A percentile compares a stretch with the other conserved stretches of the same genome.
Evolutionary conservation across 2,888 invertebrate genomes (phyloP).

Genomic region (Leucoptera coffeella): DNA sequence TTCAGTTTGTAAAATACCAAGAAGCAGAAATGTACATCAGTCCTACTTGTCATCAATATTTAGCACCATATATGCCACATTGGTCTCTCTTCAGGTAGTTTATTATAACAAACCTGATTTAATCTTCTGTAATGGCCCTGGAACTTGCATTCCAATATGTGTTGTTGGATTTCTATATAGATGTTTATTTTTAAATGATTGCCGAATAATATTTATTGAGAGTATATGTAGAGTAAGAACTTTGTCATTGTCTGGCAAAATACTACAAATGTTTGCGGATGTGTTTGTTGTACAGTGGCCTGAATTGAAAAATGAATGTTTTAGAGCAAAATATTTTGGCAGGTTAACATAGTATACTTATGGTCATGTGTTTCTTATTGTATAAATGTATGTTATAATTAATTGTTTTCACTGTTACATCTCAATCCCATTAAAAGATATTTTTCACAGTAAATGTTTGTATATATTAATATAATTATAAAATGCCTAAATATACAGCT

Average conservation of each 20-base stretch:
- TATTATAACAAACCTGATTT: conserved; percentile 68
- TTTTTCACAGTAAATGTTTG: no score
- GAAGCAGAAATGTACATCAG: conserved; percentile 85
- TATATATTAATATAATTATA: no score
- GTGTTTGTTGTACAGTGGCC: conserved; percentile 92
- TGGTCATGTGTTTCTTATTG: no score
- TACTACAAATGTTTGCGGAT: conserved; percentile 79
- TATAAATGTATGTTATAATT: no score
- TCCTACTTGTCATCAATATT: conserved; percentile 72
- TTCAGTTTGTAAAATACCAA: conserved; percentile 59
- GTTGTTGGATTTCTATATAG: conserved; percentile 68
- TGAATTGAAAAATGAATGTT: conserved; percentile 59
- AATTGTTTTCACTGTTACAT: no score
- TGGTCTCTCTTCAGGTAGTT: conserved; percentile 63
- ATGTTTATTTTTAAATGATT: conserved; percentile 58
- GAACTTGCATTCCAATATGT: conserved; percentile 92
- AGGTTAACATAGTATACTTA: conserved; percentile 60
- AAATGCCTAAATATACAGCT: no score
- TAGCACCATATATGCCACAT: conserved; percentile 69
- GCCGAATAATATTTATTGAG: conserved; percentile 85
- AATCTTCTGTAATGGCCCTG: conserved; percentile 91
- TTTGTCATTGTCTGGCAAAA: conserved; percentile 82
- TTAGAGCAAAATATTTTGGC: conserved; percentile 71
- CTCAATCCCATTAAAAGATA: no score
- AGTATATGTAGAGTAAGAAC: conserved; percentile 90